Evolutionary conservation across 2,113 vertebrate genomes (phyloP), one percentile per base, ranked within the genome.

Genomic region (Brienomyrus longianalis): DNA sequence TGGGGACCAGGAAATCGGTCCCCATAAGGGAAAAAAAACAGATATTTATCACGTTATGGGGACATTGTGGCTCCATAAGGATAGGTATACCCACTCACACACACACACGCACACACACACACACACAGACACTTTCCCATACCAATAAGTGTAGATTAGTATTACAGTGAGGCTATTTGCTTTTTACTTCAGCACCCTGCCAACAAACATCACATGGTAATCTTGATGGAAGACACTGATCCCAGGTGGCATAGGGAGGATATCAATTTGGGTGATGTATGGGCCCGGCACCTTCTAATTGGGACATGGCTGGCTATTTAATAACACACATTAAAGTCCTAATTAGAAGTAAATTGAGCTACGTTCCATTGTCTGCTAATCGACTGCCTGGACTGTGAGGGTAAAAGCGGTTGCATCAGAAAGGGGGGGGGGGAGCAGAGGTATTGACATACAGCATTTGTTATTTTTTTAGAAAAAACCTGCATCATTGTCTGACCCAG

Each of bases 181-280:
- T 54, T 90, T 54, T 89, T 54, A 52, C 74, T 89, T 90, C 70
- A 91, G 59, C n/a, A 45, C 47, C 89, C 90, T 83, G 86, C 86
- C 80, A 92, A 90, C 88, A 91, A 92, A 91, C 91, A 93, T 91
- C 77, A 91, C 92, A 93, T 91, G 91, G 92, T 92, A 95, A 92
- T 91, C 89, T 91, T 92, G 92, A 92, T 91, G 90, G 91, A 92
- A 92, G 90, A 91, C 21, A 59, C 50, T 50, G 93, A 92, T 90
- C 93, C 91, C 94, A 92, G 92, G 93, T 94, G 94, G 93, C 93
- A 92, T 5, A 48, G 92, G 94, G 91, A 93, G 92, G 92, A 93
- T 94, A 96, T 96, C 95, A 95, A 96, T 96, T 96, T 95, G 95
- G 92, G 94, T 96, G 94, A 96, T 96, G 94, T 94, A 96, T 95